A percentile compares a stretch with the other conserved stretches of the same genome.
These are phyloP conservation scores for Keiferia lycopersicella DNA, from an alignment of 2,888 invertebrate species.

Conservation along the genomic window DNA sequence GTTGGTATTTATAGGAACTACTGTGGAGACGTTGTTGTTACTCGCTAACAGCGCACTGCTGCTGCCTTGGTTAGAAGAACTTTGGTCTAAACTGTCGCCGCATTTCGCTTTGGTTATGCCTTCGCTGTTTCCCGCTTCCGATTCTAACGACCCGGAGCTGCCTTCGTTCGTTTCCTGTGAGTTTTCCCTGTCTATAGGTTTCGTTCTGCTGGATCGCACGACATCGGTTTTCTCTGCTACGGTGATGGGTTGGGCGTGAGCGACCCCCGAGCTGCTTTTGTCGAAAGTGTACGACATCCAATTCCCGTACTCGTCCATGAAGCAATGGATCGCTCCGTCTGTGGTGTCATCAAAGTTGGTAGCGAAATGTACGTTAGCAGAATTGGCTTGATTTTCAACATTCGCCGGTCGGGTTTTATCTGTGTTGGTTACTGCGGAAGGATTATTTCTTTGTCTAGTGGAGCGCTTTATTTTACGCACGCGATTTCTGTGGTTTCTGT, in stretches of 20 bases:
- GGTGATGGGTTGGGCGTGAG: conserved; percentile 67
- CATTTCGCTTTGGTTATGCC: conserved; percentile 63
- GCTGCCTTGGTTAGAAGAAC: conserved; percentile 77
- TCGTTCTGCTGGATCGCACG: conserved; percentile 51
- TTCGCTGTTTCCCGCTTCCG: conserved; percentile 69
- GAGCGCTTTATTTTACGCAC: conserved; percentile 81
- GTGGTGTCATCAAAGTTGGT: conserved; percentile 90
- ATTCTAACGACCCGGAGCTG: conserved; percentile 75
- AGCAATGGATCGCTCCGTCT: conserved; percentile 92
- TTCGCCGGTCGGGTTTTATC: conserved; percentile 59
- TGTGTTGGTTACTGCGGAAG: conserved; percentile 52
- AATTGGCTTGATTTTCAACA: conserved; percentile 55
- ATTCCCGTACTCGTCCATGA: conserved; percentile 91
- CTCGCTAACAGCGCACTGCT: conserved; percentile 74
- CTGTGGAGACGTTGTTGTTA: conserved; percentile 70
- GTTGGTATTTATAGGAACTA: conserved; percentile 72
- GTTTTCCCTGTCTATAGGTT: conserved; percentile 62
- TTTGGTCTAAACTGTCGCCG: conserved; percentile 71
- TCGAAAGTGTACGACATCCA: conserved; percentile 93
- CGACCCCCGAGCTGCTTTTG: conserved; percentile 84
- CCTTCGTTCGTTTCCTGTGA: conserved; percentile 71
- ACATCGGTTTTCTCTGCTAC: conserved; percentile 63
- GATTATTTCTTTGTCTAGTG: conserved; percentile 72
- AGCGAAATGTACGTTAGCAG: conserved; percentile 84
- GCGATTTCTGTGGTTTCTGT: conserved; percentile 73